Percentiles rank a stretch among this genome's conserved stretches.
Evolutionary conservation across 1,140 invertebrate genomes (phyloP).

Genomic region (Caenorhabditis latens): DNA sequence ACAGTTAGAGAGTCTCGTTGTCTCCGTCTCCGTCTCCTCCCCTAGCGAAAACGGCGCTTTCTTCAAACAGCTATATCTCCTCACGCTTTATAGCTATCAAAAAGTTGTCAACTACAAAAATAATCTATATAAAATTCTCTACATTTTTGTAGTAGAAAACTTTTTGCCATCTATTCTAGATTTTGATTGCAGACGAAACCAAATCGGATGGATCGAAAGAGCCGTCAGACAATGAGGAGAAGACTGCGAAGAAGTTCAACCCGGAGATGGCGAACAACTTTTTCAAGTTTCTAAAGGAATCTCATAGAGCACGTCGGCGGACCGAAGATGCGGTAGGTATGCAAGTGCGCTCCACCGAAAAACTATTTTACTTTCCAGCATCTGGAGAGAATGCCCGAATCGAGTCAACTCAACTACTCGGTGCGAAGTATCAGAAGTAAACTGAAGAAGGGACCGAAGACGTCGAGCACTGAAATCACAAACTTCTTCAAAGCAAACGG

Average conservation of each 20-base stretch:
- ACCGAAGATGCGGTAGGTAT: neutral
- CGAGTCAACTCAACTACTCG: conserved; percentile 16
- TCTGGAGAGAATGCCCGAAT: conserved; percentile 3
- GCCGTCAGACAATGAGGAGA: conserved; percentile 2
- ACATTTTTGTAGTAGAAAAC: too few relatives aligned
- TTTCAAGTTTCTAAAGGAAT: conserved; percentile 2
- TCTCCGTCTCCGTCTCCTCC: too few relatives aligned
- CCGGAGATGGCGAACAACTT: neutral
- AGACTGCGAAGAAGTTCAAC: neutral
- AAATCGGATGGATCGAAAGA: conserved; percentile 22
- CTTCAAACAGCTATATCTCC: too few relatives aligned
- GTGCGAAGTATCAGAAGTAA: neutral
- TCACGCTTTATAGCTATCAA: too few relatives aligned
- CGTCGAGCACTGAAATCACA: neutral
- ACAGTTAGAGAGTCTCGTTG: too few relatives aligned
- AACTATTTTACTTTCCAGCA: neutral
- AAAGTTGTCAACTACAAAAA: neutral
- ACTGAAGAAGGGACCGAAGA: neutral
- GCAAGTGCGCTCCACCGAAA: neutral
- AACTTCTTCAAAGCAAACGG: conserved; percentile 16
- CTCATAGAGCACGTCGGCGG: neutral
- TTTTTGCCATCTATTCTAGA: neutral
- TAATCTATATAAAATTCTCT: too few relatives aligned
- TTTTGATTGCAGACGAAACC: neutral
- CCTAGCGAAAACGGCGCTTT: too few relatives aligned